phyloP scores from a whole-genome alignment of 2,113 vertebrate genomes.

The Dasyornis broadbenti region DNA sequence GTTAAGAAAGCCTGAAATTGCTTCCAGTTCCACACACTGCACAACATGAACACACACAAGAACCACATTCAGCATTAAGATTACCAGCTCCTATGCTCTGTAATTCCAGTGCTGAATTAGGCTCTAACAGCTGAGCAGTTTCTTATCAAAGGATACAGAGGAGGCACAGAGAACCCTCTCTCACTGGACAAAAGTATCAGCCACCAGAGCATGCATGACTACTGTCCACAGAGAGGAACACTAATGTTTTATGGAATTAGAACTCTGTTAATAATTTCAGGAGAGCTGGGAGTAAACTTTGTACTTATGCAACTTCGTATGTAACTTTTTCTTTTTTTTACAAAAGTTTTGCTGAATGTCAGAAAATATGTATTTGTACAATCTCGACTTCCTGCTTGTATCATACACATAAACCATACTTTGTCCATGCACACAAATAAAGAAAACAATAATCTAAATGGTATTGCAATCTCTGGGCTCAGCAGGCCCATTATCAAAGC shows the following conservation, averaged over 20 bases:
- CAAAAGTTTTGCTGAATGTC: constrained; percentile 48
- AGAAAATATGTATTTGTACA: constrained; percentile 43
- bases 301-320: neutral
- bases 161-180: constrained; percentile 57
- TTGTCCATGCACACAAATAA: constrained; percentile 62
- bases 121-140: constrained; percentile 7
- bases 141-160: constrained; percentile 23
- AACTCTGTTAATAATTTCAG: neutral
- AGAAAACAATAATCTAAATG: constrained; percentile 66
- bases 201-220: constrained; percentile 35
- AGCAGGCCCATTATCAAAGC: constrained; percentile 27
- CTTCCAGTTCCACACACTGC: constrained; percentile 49
- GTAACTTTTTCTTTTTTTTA: neutral
- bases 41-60: constrained; percentile 52
- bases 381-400: constrained; percentile 34
- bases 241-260: neutral
- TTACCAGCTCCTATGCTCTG: constrained; percentile 18
- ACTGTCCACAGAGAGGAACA: constrained; percentile 41
- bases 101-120: constrained; percentile 45
- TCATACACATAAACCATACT: constrained; percentile 51
- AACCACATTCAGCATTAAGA: constrained; percentile 51
- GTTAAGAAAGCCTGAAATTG: constrained; percentile 51
- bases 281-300: constrained; percentile 7
- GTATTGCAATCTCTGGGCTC: constrained; percentile 57
- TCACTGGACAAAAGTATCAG: constrained; percentile 36